A percentile compares a stretch with the other conserved stretches of the same genome.
Conservation (phyloP, 2,113 vertebrate species). For the Caranx melampygus region DNA sequence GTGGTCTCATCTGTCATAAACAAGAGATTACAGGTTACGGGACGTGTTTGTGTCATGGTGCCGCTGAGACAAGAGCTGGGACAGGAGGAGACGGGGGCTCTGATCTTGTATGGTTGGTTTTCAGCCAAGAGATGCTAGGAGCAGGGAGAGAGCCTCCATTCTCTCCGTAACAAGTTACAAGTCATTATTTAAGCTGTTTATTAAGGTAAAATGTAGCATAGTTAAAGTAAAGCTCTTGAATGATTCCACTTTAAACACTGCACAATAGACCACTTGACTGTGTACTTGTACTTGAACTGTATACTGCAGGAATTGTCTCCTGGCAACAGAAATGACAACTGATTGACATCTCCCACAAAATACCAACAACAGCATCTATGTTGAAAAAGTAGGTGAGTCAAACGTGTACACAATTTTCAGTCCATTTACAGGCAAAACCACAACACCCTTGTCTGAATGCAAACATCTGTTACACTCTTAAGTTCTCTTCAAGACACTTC, state of each 20-base stretch:
- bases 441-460: constrained; percentile 22
- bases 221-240: too few species aligned
- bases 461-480: constrained; percentile 34
- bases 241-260: neutral
- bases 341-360: constrained; percentile 37
- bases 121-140: too few species aligned
- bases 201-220: too few species aligned
- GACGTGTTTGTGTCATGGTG: too few species aligned
- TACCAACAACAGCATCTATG: constrained; percentile 36
- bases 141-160: too few species aligned
- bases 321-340: constrained; percentile 35
- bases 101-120: too few species aligned
- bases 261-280: constrained; percentile 19
- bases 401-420: constrained; percentile 47
- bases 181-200: too few species aligned
- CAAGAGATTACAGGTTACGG: too few species aligned
- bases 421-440: constrained; percentile 6
- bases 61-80: too few species aligned
- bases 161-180: too few species aligned
- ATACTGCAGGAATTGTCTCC: constrained; percentile 29
- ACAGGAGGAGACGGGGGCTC: too few species aligned
- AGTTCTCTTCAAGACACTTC: constrained; percentile 22
- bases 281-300: constrained; percentile 10
- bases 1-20: too few species aligned
- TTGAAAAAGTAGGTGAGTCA: constrained; percentile 46